Conservation (phyloP, 1,140 invertebrate genomes). For the Archivesica marissinica region DNA sequence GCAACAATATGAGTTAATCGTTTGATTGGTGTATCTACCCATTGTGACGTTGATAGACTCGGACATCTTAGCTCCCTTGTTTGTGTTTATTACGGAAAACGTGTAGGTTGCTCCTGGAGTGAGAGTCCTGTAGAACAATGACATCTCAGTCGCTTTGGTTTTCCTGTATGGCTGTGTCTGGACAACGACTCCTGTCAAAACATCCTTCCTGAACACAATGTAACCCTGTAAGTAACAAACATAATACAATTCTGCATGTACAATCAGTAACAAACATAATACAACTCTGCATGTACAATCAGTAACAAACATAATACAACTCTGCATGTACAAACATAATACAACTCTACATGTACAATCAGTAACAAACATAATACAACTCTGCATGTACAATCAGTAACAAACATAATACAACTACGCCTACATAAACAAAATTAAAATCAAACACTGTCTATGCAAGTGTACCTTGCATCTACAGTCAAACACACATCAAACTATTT, state of each 20-base stretch:
- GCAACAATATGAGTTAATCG: too few species aligned
- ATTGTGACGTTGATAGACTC: background rate
- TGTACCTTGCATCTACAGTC: too few species aligned
- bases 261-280: too few species aligned
- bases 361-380: too few species aligned
- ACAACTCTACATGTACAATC: background rate
- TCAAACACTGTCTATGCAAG: background rate
- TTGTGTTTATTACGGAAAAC: slow-evolving; percentile 19
- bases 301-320: too few species aligned
- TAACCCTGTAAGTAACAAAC: slow-evolving; percentile 41
- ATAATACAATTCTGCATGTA: too few species aligned
- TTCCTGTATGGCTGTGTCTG: background rate
- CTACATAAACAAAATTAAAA: background rate
- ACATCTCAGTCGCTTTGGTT: background rate
- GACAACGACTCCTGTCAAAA: background rate
- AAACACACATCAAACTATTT: too few species aligned
- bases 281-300: too few species aligned
- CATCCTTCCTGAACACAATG: slow-evolving; percentile 9
- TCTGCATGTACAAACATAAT: too few species aligned
- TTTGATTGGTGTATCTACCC: too few species aligned
- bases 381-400: too few species aligned
- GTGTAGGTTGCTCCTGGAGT: slow-evolving; percentile 30
- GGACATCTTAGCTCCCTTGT: slow-evolving; percentile 11
- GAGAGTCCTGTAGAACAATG: background rate
- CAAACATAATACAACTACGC: background rate